Evolutionary conservation across 1,140 invertebrate genomes (phyloP).

Genomic region (Leptopilina clavipes): DNA sequence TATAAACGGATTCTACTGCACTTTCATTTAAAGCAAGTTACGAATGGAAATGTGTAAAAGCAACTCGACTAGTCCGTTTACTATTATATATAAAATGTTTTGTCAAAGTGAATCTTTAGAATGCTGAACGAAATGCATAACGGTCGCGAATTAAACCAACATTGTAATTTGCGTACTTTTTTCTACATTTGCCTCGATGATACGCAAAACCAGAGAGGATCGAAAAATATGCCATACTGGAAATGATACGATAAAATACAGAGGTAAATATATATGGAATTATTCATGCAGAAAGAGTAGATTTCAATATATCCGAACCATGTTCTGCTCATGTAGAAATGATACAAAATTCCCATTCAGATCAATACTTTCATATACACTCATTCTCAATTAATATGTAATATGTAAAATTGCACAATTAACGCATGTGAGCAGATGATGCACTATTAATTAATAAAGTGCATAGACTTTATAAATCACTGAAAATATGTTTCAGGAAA

Average conservation of each 20-base stretch:
- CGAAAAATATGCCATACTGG: background rate
- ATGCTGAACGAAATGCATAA: background rate
- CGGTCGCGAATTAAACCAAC: background rate
- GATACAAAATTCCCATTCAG: background rate
- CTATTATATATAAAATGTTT: background rate
- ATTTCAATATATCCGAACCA: slow-evolving; percentile 6
- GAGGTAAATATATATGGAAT: slow-evolving; percentile 12
- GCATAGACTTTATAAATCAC: background rate
- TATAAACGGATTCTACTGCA: too few species aligned
- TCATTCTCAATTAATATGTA: background rate
- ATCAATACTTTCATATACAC: background rate
- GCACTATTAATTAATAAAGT: background rate
- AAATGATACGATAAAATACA: slow-evolving; percentile 22
- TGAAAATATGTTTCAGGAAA: too few species aligned
- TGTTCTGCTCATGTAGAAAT: slow-evolving; percentile 17
- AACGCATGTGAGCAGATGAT: background rate
- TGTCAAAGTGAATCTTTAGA: background rate
- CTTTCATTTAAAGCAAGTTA: too few species aligned
- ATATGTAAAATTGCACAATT: background rate
- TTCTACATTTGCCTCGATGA: background rate
- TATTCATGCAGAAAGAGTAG: slow-evolving; percentile 20
- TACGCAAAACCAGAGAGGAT: slow-evolving; percentile 7
- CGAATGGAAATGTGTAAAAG: slow-evolving; percentile 9
- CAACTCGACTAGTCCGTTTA: slow-evolving; percentile 12
- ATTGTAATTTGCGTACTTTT: background rate